Percentiles rank a stretch among this genome's conserved stretches.
Conservation (phyloP, 2,888 invertebrate genomes). For the Cryptops parisi region DNA sequence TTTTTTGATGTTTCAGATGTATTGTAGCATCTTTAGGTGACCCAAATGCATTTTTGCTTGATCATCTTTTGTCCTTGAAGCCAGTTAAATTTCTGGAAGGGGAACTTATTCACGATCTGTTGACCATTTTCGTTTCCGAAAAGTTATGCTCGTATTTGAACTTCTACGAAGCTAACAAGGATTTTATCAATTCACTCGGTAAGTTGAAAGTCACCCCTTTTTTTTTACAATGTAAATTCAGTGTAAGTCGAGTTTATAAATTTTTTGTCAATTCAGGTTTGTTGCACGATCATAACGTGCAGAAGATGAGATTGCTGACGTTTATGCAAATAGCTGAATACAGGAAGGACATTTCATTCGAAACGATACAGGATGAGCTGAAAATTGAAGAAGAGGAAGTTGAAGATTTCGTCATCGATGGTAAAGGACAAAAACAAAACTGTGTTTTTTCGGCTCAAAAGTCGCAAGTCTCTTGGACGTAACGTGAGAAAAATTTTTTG, state of each 20-base stretch:
- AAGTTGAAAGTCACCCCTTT: slow-evolving; percentile 12
- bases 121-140: slow-evolving; percentile 89
- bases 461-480: background rate
- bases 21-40: slow-evolving; percentile 91
- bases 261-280: slow-evolving; percentile 38
- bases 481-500: background rate
- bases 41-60: slow-evolving; percentile 86
- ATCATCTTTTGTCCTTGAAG: slow-evolving; percentile 81
- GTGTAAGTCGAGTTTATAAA: background rate
- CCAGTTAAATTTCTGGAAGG: slow-evolving; percentile 83
- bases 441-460: background rate
- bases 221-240: background rate
- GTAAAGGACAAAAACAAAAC: no score
- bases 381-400: slow-evolving; percentile 75
- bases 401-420: slow-evolving; percentile 94
- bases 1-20: slow-evolving; percentile 40
- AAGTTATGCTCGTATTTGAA: slow-evolving; percentile 79
- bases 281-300: slow-evolving; percentile 85
- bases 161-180: slow-evolving; percentile 83
- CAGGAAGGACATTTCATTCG: slow-evolving; percentile 82
- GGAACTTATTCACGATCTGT: slow-evolving; percentile 82
- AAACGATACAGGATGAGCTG: slow-evolving; percentile 70
- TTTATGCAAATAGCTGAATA: slow-evolving; percentile 97
- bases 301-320: slow-evolving; percentile 91
- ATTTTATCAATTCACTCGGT: slow-evolving; percentile 56